Evolutionary conservation across 2,888 invertebrate genomes (phyloP), one percentile per base, ranked within the genome.

Genomic region (Torymus tubicola): DNA sequence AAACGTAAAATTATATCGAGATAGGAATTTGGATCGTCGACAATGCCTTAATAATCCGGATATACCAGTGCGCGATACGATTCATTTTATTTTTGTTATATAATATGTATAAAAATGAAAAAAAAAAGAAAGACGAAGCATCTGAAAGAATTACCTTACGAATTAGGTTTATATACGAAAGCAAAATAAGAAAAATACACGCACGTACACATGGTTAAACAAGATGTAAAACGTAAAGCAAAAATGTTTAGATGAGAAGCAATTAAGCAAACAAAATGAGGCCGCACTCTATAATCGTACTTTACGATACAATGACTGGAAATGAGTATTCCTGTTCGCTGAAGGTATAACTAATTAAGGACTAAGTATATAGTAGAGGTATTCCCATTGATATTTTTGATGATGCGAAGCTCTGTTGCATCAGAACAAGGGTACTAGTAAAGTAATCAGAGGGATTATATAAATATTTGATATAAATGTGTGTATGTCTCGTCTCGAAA

Each of bases 301-400:
- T 87, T 83, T 85, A 84, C 82, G 85, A 85, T 85, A 86, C 80
- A 86, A 85, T 87, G 87, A 89, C 88, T 89, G 88, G 88, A 88
- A 85, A 88, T 83, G 86, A 89, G 89, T 89, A 89, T 89, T 89
- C 81, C 78, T 82, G 82, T 83, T 83, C 70, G 77, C 79, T 83
- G 78, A 82, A 81, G 81, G 78, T 82, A 84, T 84, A 84, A 81
- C 78, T 84, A 85, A 83, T 80, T 85, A 85, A 85, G 78, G 82
- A 84, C 61, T 87, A 87, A 87, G 84, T 86, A 86, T 86, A 87
- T 85, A 87, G 86, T 88, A 89, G 87, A 88, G 86, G 87, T 88
- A 89, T 87, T 88, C 85, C 87, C 87, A 87, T 87, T 87, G 86
- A 89, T 89, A 89, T 89, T 89, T 89, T 89, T 88, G 88, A 89